phyloP scores from a whole-genome alignment of 2,888 invertebrate genomes.

The Lochmaea capreae region DNA sequence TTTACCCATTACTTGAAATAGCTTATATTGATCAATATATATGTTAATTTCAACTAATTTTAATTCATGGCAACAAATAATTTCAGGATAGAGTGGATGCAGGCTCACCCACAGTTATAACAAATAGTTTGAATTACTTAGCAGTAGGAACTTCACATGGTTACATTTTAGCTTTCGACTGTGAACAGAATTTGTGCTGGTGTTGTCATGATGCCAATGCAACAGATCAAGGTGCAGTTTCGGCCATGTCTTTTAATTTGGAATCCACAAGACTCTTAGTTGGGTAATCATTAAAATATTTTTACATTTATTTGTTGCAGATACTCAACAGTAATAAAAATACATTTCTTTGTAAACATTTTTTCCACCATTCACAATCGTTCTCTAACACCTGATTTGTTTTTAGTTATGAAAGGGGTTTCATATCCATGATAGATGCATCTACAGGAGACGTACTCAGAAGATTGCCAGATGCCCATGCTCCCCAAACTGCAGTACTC shows the following conservation, averaged over 20 bases:
- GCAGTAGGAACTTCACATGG: conserved; percentile 97
- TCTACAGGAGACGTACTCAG: conserved; percentile 81
- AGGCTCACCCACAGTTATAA: conserved; percentile 87
- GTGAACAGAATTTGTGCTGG: conserved; percentile 90
- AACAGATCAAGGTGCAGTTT: conserved; percentile 80
- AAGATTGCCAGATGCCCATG: conserved; percentile 82
- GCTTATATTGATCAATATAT: background rate
- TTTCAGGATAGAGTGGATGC: conserved; percentile 88
- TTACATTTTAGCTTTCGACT: conserved; percentile 86
- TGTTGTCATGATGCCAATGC: conserved; percentile 79
- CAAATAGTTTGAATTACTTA: conserved; percentile 80
- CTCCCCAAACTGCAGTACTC: conserved; percentile 84
- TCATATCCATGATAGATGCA: conserved; percentile 92
- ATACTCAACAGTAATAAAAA: too few relatives aligned
- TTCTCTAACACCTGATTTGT: background rate
- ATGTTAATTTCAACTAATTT: background rate
- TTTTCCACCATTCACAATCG: background rate
- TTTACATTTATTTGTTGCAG: background rate
- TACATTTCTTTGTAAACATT: too few relatives aligned
- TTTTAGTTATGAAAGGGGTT: conserved; percentile 77
- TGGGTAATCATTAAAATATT: conserved; percentile 65
- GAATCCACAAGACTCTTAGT: conserved; percentile 88
- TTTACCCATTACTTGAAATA: too few relatives aligned
- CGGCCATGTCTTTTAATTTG: conserved; percentile 86
- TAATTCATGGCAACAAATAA: background rate